A percentile compares a stretch with the other conserved stretches of the same genome.
Conservation (phyloP, 1,140 invertebrate genomes). For the Calycopis cecrops region DNA sequence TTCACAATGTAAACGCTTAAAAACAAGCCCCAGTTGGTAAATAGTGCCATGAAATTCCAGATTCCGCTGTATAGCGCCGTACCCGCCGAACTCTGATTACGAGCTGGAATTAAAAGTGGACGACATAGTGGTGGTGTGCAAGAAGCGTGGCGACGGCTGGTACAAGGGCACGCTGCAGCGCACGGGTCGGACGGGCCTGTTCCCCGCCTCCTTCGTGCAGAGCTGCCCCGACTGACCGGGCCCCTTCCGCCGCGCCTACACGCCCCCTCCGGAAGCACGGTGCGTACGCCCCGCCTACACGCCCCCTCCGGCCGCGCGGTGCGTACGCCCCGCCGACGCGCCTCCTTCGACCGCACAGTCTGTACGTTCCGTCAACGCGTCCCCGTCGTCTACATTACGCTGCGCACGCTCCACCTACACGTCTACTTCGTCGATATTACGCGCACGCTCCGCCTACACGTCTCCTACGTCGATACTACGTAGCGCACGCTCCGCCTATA, state of each 20-base stretch:
- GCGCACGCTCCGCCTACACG: not conserved
- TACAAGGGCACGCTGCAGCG: slow-evolving; percentile 94
- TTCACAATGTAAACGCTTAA: too few species aligned
- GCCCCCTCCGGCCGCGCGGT: not conserved
- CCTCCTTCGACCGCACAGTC: not conserved
- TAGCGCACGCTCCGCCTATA: not conserved
- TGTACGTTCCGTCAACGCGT: not conserved
- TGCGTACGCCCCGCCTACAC: slow-evolving; percentile 8
- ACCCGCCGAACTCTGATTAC: slow-evolving; percentile 96
- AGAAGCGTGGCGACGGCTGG: slow-evolving; percentile 96
- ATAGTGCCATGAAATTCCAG: slow-evolving; percentile 51
- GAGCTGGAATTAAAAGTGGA: slow-evolving; percentile 92
- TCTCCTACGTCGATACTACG: not conserved
- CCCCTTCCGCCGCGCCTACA: not conserved
- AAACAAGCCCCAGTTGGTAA: too few species aligned
- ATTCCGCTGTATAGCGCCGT: slow-evolving; percentile 93
- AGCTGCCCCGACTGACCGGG: slow-evolving; percentile 58
- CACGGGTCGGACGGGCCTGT: slow-evolving; percentile 92
- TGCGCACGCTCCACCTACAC: not conserved
- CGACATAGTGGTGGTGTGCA: slow-evolving; percentile 93
- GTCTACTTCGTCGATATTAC: not conserved
- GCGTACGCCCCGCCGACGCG: not conserved
- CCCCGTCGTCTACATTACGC: not conserved
- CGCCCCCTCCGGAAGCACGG: not conserved
- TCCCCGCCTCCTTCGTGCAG: slow-evolving; percentile 96